phyloP scores from a whole-genome alignment of 1,140 invertebrate species.

The Wiebesia pumilae region DNA sequence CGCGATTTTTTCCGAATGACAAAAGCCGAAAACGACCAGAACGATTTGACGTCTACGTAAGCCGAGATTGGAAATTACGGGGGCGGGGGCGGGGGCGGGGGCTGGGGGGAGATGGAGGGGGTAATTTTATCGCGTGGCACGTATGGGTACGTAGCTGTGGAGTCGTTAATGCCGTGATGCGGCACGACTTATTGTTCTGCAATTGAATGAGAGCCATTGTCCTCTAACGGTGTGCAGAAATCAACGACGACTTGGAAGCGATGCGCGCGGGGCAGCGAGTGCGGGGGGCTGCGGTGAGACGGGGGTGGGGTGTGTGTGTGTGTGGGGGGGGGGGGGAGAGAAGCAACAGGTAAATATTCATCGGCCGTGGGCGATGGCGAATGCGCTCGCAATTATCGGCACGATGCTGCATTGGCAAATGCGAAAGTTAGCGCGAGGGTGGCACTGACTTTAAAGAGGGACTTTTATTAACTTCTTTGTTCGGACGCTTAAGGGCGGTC shows the following conservation, averaged over 20 bases:
- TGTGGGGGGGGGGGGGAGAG: not conserved
- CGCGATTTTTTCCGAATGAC: not conserved
- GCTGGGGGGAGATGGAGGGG: too few relatives aligned
- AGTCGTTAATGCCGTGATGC: slow-evolving; percentile 41
- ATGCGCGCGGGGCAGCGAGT: not conserved
- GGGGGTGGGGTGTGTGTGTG: too few relatives aligned
- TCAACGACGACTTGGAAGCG: not conserved
- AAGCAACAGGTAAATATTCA: slow-evolving; percentile 37
- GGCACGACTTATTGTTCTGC: slow-evolving; percentile 47
- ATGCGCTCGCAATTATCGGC: slow-evolving; percentile 28
- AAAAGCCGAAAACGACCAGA: not conserved
- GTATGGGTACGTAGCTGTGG: not conserved
- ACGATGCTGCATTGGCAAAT: slow-evolving; percentile 8
- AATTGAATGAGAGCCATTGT: slow-evolving; percentile 49
- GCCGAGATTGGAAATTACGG: slow-evolving; percentile 30
- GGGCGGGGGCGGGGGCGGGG: slow-evolving; percentile 5
- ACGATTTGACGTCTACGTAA: not conserved
- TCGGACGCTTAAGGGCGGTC: not conserved
- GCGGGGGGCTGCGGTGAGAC: too few relatives aligned
- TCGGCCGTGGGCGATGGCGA: slow-evolving; percentile 33
- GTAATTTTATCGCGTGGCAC: slow-evolving; percentile 28
- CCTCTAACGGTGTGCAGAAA: slow-evolving; percentile 44
- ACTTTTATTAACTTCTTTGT: not conserved
- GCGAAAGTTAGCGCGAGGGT: not conserved
- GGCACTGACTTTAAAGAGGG: not conserved